Evolutionary conservation across 2,797 vertebrate species (phyloP).

Genomic region (Aotus griseimembra): DNA sequence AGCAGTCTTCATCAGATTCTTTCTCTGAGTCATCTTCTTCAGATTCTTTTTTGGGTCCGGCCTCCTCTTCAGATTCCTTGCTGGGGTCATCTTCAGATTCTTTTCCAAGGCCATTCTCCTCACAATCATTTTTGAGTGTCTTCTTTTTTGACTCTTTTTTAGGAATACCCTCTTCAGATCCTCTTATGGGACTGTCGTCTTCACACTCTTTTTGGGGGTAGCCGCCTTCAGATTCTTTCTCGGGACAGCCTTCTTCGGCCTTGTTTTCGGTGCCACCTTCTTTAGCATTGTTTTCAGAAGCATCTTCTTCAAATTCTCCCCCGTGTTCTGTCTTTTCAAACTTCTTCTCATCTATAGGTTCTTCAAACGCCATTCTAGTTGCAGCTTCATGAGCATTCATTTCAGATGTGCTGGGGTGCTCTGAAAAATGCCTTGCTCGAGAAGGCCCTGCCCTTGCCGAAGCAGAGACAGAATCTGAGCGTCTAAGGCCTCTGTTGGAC

Average conservation of each 20-base stretch:
- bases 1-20: conserved; percentile 51
- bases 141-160: conserved; percentile 46
- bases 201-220: neutral
- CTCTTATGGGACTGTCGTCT: neutral
- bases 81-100: neutral
- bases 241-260: neutral
- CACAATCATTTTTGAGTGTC: neutral
- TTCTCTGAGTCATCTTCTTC: conserved; percentile 31
- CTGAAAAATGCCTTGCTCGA: conserved; percentile 73
- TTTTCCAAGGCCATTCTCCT: conserved; percentile 31
- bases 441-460: conserved; percentile 73
- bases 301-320: conserved; percentile 61
- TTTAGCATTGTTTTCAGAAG: conserved; percentile 26
- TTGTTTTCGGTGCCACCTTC: neutral
- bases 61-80: conserved; percentile 26
- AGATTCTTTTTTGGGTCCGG: neutral
- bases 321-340: conserved; percentile 69
- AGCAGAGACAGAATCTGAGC: conserved; percentile 69
- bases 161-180: neutral
- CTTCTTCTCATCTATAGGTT: conserved; percentile 64
- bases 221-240: conserved; percentile 42
- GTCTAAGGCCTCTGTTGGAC: conserved; percentile 73
- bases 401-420: conserved; percentile 65
- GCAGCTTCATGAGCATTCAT: conserved; percentile 44
- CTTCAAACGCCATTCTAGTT: conserved; percentile 62